Evolutionary conservation across 2,113 vertebrate species (phyloP).

Genomic region (Atlantisia rogersi): DNA sequence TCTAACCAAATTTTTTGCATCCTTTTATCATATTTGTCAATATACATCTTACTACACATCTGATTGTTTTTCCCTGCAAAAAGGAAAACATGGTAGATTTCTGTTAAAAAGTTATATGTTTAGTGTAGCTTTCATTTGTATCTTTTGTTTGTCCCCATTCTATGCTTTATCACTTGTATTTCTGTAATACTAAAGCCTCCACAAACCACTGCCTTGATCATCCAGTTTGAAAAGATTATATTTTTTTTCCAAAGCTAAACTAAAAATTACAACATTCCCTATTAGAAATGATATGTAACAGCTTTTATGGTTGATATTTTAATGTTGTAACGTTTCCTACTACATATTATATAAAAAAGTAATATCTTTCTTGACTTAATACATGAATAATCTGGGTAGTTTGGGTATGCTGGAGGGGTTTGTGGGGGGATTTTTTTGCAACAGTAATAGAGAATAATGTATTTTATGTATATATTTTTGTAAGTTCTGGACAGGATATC

Average conservation of each 20-base stretch:
- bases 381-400: not conserved
- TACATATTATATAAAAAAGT: not conserved
- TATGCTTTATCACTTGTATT: not conserved
- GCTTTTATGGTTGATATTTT: not conserved
- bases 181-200: not conserved
- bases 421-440: not conserved
- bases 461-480: constrained; percentile 52
- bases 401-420: not conserved
- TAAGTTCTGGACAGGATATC: constrained; percentile 91
- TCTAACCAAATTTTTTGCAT: not conserved
- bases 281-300: not conserved
- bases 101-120: not conserved
- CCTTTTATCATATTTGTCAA: not conserved
- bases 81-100: not conserved
- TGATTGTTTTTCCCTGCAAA: not conserved
- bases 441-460: not conserved
- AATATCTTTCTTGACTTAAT: not conserved
- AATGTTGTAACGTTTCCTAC: not conserved
- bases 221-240: not conserved
- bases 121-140: not conserved
- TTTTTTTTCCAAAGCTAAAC: not conserved
- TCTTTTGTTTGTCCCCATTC: not conserved
- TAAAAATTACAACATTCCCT: not conserved
- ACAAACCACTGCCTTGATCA: not conserved
- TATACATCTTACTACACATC: not conserved